Evolutionary conservation across 1,140 invertebrate species (phyloP).

Genomic region (Sitodiplosis mosellana): DNA sequence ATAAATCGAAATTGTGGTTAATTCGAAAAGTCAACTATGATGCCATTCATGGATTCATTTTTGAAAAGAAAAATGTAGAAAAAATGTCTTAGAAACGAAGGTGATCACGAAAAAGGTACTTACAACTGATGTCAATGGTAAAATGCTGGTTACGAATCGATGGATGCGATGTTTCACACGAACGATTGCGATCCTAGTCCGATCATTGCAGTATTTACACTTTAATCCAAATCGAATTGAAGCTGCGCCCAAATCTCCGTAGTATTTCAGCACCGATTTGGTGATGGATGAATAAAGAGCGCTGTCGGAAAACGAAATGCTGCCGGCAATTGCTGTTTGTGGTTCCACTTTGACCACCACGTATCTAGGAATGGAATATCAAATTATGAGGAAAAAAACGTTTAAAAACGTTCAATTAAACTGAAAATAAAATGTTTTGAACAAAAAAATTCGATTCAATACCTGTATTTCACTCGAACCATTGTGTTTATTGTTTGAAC

Average conservation of each 20-base stretch:
- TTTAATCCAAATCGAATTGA: too few relatives aligned
- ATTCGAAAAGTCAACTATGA: too few relatives aligned
- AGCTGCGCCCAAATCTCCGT: too few relatives aligned
- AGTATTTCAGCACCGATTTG: slow-evolving; percentile 23
- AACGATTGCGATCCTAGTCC: slow-evolving; percentile 42
- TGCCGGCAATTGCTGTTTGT: slow-evolving; percentile 24
- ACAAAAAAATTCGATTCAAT: too few relatives aligned
- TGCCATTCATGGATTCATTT: too few relatives aligned
- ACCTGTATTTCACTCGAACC: slow-evolving; percentile 1
- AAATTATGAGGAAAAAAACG: neutral
- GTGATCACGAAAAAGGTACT: neutral
- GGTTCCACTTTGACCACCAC: slow-evolving; percentile 38
- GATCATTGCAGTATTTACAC: too few relatives aligned
- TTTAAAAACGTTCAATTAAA: neutral
- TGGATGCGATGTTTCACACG: slow-evolving; percentile 52
- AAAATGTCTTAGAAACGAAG: neutral
- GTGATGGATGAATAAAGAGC: slow-evolving; percentile 37
- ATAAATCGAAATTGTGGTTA: neutral
- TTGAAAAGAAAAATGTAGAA: too few relatives aligned
- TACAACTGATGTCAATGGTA: slow-evolving; percentile 39
- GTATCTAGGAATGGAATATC: slow-evolving; percentile 31
- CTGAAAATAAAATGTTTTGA: neutral
- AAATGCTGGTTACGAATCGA: slow-evolving; percentile 39
- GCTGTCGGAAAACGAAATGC: slow-evolving; percentile 33
- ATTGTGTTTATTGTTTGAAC: neutral